Conservation (phyloP, 2,888 invertebrate species). For the Aporophyla lueneburgensis region DNA sequence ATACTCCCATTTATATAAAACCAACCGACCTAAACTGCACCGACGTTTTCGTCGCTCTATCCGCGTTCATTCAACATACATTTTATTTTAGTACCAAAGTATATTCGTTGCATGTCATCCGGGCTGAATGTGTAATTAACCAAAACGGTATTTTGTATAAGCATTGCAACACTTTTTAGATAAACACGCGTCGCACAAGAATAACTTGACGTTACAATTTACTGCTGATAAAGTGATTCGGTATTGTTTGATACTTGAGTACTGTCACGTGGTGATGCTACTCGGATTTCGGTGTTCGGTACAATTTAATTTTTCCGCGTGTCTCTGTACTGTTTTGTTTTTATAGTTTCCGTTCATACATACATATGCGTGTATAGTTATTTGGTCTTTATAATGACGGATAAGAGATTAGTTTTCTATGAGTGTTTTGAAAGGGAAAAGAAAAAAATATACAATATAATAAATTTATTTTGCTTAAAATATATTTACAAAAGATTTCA, state of each 20-base stretch:
- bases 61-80: slow-evolving; percentile 33
- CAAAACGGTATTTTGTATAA: slow-evolving; percentile 80
- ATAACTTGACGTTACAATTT: slow-evolving; percentile 68
- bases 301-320: not conserved
- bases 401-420: not conserved
- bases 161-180: slow-evolving; percentile 75
- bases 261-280: slow-evolving; percentile 41
- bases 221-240: slow-evolving; percentile 34
- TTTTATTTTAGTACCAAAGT: slow-evolving; percentile 75
- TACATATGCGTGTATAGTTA: not conserved
- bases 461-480: not conserved
- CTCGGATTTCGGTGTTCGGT: not conserved
- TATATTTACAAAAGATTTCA: not conserved
- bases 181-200: slow-evolving; percentile 71
- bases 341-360: slow-evolving; percentile 1
- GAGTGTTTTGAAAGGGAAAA: not conserved
- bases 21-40: slow-evolving; percentile 5
- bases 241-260: slow-evolving; percentile 39
- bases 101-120: slow-evolving; percentile 72
- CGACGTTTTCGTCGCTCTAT: slow-evolving; percentile 5
- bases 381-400: not conserved
- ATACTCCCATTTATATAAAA: slow-evolving; percentile 49
- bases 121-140: slow-evolving; percentile 78
- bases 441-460: not conserved
- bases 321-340: not conserved